These are phyloP conservation scores for Helicolenus hilgendorfi DNA, from an alignment of 2,797 vertebrate species.

Conservation along the genomic window DNA sequence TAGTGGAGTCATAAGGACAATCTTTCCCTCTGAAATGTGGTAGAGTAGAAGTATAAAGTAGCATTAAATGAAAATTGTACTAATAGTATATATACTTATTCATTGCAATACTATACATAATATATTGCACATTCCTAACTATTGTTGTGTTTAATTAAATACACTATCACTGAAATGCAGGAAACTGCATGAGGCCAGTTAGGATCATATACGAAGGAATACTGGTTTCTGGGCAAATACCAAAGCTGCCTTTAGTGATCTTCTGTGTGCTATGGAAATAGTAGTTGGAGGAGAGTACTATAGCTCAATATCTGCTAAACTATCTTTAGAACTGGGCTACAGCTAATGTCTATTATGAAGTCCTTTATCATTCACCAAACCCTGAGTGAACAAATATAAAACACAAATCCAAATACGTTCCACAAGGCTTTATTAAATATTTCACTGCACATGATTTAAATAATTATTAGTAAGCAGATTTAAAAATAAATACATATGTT, in stretches of 20 bases:
- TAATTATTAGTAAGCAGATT: neutral
- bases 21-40: neutral
- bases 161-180: too few species aligned
- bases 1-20: too few species aligned
- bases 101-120: neutral
- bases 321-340: neutral
- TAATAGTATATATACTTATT: neutral
- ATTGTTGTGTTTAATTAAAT: too few species aligned
- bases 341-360: neutral
- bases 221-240: neutral
- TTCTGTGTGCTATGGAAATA: neutral
- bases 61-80: neutral
- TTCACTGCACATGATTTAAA: slow-evolving; percentile 6
- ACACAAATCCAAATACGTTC: neutral
- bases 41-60: neutral
- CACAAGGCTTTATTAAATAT: slow-evolving; percentile 40
- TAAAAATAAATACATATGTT: slow-evolving; percentile 31
- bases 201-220: neutral
- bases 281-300: neutral
- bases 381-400: neutral
- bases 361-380: neutral
- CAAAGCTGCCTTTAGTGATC: neutral
- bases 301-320: neutral
- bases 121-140: too few species aligned
- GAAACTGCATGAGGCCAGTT: neutral